Conservation (phyloP, 2,113 vertebrate species). For the Phyllostomus discolor region DNA sequence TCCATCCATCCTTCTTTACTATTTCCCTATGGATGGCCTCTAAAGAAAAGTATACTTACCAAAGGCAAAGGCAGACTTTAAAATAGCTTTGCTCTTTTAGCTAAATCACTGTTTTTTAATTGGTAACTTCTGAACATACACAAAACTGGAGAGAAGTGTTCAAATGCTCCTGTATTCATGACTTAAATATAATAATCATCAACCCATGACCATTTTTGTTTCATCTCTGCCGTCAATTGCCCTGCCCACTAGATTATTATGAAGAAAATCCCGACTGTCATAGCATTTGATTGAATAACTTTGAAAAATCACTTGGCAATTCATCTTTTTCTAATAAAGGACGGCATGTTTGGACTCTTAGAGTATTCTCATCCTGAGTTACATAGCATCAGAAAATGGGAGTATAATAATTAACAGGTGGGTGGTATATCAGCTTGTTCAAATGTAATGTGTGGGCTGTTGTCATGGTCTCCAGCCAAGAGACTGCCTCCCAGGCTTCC, state of each 20-base stretch:
- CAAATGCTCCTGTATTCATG: neutral
- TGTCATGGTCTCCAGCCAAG: neutral
- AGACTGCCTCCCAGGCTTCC: neutral
- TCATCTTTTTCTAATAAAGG: slow-evolving; percentile 28
- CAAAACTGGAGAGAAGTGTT: neutral
- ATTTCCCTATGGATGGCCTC: neutral
- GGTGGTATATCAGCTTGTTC: slow-evolving; percentile 59
- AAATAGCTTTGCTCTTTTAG: neutral
- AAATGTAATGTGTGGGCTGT: slow-evolving; percentile 34
- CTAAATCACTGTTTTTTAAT: neutral
- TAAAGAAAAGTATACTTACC: neutral
- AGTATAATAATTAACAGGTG: slow-evolving; percentile 48
- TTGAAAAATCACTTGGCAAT: slow-evolving; percentile 5
- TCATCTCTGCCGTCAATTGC: neutral
- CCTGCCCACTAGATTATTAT: neutral
- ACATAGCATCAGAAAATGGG: slow-evolving; percentile 44
- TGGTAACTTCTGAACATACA: neutral
- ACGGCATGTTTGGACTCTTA: neutral
- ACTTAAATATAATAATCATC: neutral
- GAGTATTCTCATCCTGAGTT: slow-evolving; percentile 23
- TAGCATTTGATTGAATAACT: neutral
- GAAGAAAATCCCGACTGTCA: neutral
- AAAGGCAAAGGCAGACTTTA: slow-evolving; percentile 2
- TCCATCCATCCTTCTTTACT: neutral
- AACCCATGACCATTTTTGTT: neutral